Percentiles rank a stretch among this genome's conserved stretches.
Conservation (phyloP, 2,113 vertebrate species). For the Chaetorhynchus papuensis region DNA sequence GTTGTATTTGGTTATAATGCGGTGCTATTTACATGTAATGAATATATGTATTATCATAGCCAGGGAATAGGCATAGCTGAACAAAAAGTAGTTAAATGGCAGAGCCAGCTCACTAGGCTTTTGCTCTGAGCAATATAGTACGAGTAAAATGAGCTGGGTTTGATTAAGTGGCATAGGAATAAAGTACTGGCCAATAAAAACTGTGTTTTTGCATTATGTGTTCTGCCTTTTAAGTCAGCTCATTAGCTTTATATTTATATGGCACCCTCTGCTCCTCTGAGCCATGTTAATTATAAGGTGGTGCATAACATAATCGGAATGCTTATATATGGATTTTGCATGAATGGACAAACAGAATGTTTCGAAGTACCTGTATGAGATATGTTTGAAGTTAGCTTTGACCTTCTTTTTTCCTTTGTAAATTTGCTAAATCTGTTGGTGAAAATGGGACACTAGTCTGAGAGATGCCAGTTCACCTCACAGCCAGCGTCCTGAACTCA, state of each 20-base stretch:
- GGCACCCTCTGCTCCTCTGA: conserved; percentile 12
- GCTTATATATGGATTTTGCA: neutral
- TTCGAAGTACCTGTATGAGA: neutral
- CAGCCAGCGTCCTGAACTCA: neutral
- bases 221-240: conserved; percentile 36
- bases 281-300: conserved; percentile 20
- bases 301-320: neutral
- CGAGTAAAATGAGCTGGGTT: neutral
- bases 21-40: neutral
- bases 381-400: neutral
- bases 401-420: neutral
- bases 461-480: conserved; percentile 8
- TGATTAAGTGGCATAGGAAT: neutral
- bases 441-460: neutral
- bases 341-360: neutral
- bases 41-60: neutral
- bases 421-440: neutral
- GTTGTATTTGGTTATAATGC: neutral
- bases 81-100: neutral
- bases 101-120: neutral
- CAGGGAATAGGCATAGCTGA: neutral
- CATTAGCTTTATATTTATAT: conserved; percentile 29
- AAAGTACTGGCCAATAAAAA: neutral
- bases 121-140: neutral
- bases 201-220: neutral